Conservation (phyloP, 2,797 vertebrate species). For the Sebastes cheni region DNA sequence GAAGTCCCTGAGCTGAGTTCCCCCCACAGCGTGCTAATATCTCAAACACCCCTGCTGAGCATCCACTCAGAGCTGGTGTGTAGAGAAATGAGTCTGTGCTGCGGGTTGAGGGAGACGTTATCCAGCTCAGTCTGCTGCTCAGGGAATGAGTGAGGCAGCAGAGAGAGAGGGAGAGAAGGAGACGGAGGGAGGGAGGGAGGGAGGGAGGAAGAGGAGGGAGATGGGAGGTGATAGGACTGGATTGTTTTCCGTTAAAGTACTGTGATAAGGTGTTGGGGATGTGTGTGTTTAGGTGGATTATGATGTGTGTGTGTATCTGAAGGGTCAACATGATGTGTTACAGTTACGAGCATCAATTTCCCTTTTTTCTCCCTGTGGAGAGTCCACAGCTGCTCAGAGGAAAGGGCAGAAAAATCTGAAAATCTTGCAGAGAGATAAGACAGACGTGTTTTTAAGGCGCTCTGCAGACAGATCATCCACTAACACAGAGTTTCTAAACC, state of each 20-base stretch:
- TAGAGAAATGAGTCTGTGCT: constrained; percentile 83
- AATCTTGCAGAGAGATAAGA: constrained; percentile 38
- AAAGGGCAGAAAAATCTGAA: constrained; percentile 26
- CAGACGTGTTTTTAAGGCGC: constrained; percentile 9
- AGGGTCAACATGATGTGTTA: constrained; percentile 36
- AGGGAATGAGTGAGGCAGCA: constrained; percentile 67
- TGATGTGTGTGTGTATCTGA: neutral
- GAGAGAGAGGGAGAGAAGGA: constrained; percentile 48
- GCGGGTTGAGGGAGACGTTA: constrained; percentile 75
- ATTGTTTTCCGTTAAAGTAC: constrained; percentile 57
- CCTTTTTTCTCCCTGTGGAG: constrained; percentile 26
- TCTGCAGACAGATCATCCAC: constrained; percentile 5
- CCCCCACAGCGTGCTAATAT: constrained; percentile 80
- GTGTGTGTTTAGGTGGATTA: constrained; percentile 10
- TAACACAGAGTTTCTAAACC: neutral
- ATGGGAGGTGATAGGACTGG: constrained; percentile 59
- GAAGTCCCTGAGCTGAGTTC: constrained; percentile 72
- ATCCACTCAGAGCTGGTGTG: constrained; percentile 85
- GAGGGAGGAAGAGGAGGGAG: constrained; percentile 9
- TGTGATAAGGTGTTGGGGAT: constrained; percentile 33
- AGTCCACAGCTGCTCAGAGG: constrained; percentile 47
- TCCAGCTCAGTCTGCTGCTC: constrained; percentile 72
- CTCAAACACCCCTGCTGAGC: constrained; percentile 86
- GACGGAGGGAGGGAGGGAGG: constrained; percentile 2
- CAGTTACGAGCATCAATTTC: constrained; percentile 16